Conservation (phyloP, 2,113 vertebrate species). For the Platycercus adscitus region DNA sequence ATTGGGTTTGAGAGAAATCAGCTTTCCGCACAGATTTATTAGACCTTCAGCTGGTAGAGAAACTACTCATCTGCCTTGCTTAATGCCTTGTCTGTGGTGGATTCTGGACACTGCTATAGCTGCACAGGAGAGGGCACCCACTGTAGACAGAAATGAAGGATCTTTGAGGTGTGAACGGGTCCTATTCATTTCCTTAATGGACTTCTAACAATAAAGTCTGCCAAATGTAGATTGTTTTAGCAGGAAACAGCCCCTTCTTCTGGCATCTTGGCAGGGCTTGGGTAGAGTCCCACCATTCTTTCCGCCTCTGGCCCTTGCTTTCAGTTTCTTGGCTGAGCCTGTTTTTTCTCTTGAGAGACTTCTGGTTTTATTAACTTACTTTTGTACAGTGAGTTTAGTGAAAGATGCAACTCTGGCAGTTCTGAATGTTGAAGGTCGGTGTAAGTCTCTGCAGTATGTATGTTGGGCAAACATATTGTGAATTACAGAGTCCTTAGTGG, state of each 20-base stretch:
- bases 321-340: slow-evolving; percentile 15
- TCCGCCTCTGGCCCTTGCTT: not conserved
- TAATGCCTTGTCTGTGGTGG: not conserved
- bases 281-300: slow-evolving; percentile 61
- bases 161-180: not conserved
- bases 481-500: not conserved
- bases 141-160: not conserved
- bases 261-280: slow-evolving; percentile 43
- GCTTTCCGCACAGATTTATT: not conserved
- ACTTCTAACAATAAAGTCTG: slow-evolving; percentile 50
- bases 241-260: slow-evolving; percentile 44
- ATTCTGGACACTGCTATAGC: not conserved
- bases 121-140: not conserved
- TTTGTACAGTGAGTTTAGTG: not conserved
- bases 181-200: slow-evolving; percentile 49
- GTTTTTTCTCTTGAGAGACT: slow-evolving; percentile 24
- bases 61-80: not conserved
- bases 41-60: not conserved
- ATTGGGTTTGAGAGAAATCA: not conserved
- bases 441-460: not conserved
- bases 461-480: not conserved
- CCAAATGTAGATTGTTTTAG: slow-evolving; percentile 16
- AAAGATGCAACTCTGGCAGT: not conserved
- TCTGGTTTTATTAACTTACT: slow-evolving; percentile 13
- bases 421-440: not conserved